A percentile compares a stretch with the other conserved stretches of the same genome.
Conservation (phyloP, 1,140 invertebrate genomes). For the Platorchestia sp. region DNA sequence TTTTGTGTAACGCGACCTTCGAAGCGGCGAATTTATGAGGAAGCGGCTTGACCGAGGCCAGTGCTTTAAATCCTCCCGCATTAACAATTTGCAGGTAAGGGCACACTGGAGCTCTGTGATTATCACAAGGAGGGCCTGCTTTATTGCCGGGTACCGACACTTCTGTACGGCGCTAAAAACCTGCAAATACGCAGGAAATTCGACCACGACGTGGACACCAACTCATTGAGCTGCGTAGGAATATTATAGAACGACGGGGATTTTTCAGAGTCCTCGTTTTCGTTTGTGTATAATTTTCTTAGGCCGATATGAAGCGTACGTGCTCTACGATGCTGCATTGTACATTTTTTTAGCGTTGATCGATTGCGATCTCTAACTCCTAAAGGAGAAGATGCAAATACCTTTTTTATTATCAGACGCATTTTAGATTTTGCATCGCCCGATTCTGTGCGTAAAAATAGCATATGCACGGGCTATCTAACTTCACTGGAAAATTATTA, state of each 20-base stretch:
- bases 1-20: neutral
- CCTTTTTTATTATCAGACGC: neutral
- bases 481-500: neutral
- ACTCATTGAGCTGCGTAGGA: neutral
- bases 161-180: constrained; percentile 18
- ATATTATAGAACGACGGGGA: neutral
- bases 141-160: constrained; percentile 36
- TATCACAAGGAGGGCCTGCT: constrained; percentile 48
- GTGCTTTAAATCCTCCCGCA: constrained; percentile 27
- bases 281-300: neutral
- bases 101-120: constrained; percentile 4
- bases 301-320: neutral
- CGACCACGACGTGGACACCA: neutral
- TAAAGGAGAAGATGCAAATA: neutral
- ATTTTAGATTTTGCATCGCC: neutral
- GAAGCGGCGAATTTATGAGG: constrained; percentile 32
- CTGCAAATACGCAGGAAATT: neutral
- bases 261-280: neutral
- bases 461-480: neutral
- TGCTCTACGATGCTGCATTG: neutral
- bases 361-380: neutral
- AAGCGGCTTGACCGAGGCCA: constrained; percentile 11
- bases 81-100: constrained; percentile 37
- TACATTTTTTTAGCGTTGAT: neutral
- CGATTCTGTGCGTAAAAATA: neutral